Base-by-base conservation (phyloP, 2,113 vertebrate species). In the Anoura caudifer region DNA sequence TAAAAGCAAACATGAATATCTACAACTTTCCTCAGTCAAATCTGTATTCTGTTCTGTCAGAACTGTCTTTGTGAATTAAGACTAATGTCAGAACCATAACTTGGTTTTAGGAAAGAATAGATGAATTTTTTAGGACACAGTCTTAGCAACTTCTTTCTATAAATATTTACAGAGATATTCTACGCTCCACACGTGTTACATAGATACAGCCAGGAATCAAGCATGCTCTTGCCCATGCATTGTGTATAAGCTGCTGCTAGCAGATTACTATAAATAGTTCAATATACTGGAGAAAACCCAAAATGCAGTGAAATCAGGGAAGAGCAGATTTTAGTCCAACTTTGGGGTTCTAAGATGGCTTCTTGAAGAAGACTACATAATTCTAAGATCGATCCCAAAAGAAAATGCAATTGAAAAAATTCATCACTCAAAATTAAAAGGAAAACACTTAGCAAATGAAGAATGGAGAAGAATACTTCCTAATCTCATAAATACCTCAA, bases 21-120 rank as follows among this genome's bases (percentile, higher is more conserved):
- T 81, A 24, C 76, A 96, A 75, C 15, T 92, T 45, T 75, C 75
- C n/a, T 72, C n/a, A 73, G 67, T 75, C 43, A 89, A 52, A 54
- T 87, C 26, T 92, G n/a, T 92, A 41, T 69, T 65, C 7, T 63
- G 13, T 65, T 72, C 36, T 63, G 41, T 73, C n/a, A 83, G 41
- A 88, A 72, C 52, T 83, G 19, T 15, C 59, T 94, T 90, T 90
- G 43, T 61, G 80, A 90, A 80, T 92, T 84, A 87, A 85, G 28
- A 36, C 28, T 70, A 70, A 45, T 17, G 19, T 93, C 17, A 81
- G 63, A 89, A 96, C 43, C 63, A 82, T 73, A 45, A 93, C 81
- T 89, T 73, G n/a, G 56, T 72, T 89, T 76, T 43, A 69, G 41
- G 36, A 92, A 83, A 36, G 24, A 77, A 69, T 38, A 59, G n/a